A percentile compares a stretch with the other conserved stretches of the same genome.
These are phyloP conservation scores for Cyphomyrmex costatus DNA, from an alignment of 1,140 invertebrate genomes.

Conservation along the genomic window DNA sequence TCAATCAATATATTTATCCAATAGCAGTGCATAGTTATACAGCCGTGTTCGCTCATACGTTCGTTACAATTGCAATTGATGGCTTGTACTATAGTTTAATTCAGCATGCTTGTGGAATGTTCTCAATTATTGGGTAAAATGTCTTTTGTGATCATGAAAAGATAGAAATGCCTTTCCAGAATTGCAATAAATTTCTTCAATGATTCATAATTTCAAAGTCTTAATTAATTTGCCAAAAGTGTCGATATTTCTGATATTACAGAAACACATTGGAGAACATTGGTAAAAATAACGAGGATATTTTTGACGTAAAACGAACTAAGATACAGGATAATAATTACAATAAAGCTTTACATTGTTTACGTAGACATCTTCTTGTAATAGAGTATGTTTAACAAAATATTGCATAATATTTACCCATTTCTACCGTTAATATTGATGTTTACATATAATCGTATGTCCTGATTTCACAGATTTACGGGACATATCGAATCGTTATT, in stretches of 20 bases:
- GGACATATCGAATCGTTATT: slow-evolving; percentile 10
- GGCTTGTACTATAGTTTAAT: slow-evolving; percentile 14
- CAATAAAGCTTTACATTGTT: background rate
- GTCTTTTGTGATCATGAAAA: background rate
- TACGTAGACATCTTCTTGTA: slow-evolving; percentile 22
- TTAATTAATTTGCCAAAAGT: background rate
- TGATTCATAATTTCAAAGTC: background rate
- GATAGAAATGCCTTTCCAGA: background rate
- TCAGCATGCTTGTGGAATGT: slow-evolving; percentile 39
- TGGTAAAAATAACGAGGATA: background rate
- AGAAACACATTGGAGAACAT: slow-evolving; percentile 21
- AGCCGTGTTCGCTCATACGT: background rate
- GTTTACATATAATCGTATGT: background rate
- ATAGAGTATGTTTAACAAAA: slow-evolving; percentile 1
- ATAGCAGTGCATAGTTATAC: slow-evolving; percentile 21
- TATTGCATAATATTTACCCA: background rate
- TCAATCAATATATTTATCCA: background rate
- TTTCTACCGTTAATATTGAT: background rate
- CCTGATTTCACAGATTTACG: slow-evolving; percentile 10
- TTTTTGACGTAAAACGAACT: background rate
- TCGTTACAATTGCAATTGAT: background rate
- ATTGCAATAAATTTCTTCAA: background rate
- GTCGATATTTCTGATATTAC: background rate
- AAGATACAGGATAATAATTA: slow-evolving; percentile 5
- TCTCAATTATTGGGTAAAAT: slow-evolving; percentile 38